Conservation (phyloP, 2,797 vertebrate genomes). For the Dryobates pubescens region DNA sequence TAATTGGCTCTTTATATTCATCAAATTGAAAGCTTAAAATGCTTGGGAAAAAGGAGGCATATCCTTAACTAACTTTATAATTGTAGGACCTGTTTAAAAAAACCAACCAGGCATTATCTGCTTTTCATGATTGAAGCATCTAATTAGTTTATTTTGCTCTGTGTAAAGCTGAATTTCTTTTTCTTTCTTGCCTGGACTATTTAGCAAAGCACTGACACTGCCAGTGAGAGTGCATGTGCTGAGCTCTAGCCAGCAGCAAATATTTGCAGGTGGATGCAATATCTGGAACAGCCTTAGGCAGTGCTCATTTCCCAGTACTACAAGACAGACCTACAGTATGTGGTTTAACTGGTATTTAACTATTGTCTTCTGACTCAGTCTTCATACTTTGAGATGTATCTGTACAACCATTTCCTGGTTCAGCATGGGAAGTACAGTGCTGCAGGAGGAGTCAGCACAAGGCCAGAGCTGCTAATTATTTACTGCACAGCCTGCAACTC, state of each 20-base stretch:
- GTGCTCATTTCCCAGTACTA: slow-evolving; percentile 22
- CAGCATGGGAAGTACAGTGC: accelerated
- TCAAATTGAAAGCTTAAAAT: not conserved
- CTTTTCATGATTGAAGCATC: not conserved
- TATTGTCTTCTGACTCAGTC: slow-evolving; percentile 46
- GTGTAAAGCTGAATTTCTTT: not conserved
- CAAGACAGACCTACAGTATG: not conserved
- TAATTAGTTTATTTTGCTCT: not conserved
- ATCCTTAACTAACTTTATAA: not conserved
- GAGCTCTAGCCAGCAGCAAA: slow-evolving; percentile 18
- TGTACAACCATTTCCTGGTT: slow-evolving; percentile 43
- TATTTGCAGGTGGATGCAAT: slow-evolving; percentile 48
- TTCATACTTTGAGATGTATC: not conserved
- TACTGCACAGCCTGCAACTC: not conserved
- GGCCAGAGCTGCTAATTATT: not conserved
- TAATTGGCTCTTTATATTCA: not conserved
- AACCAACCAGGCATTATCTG: not conserved
- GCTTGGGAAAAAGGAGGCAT: not conserved
- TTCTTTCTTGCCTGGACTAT: not conserved
- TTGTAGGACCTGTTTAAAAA: not conserved
- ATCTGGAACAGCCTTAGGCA: not conserved
- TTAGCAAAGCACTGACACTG: not conserved
- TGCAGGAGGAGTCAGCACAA: not conserved
- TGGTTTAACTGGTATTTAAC: slow-evolving; percentile 60
- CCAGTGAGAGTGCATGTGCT: not conserved